A percentile compares a stretch with the other conserved stretches of the same genome.
phyloP scores from a whole-genome alignment of 2,888 invertebrate species.

The Synergus itoensis region DNA sequence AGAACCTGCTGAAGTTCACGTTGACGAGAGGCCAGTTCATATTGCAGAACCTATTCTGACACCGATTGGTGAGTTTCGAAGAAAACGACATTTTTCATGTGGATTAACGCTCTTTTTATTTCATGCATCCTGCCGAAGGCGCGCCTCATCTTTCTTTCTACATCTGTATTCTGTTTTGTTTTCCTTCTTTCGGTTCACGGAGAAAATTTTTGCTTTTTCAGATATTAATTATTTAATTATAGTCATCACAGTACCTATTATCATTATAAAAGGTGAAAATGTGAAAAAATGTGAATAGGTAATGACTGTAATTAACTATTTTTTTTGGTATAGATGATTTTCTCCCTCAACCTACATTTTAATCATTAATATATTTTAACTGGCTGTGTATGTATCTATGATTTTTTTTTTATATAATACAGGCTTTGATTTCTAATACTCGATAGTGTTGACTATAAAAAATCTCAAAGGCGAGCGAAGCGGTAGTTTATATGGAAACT shows the following conservation, averaged over 20 bases:
- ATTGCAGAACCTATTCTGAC: slow-evolving; percentile 89
- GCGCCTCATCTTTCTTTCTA: slow-evolving; percentile 20
- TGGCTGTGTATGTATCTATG: slow-evolving; percentile 13
- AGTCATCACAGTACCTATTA: no score
- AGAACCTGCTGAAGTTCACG: slow-evolving; percentile 86
- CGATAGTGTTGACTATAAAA: neutral
- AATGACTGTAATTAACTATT: neutral
- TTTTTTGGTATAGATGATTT: neutral
- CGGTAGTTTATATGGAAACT: neutral
- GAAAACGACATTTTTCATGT: neutral
- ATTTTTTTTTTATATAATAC: slow-evolving; percentile 3
- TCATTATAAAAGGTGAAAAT: no score
- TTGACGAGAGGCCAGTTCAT: slow-evolving; percentile 86
- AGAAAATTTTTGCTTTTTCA: neutral
- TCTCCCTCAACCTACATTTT: slow-evolving; percentile 16
- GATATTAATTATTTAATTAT: neutral
- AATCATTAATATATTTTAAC: neutral
- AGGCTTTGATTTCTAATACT: slow-evolving; percentile 1
- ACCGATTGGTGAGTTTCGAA: slow-evolving; percentile 82
- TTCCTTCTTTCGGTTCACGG: neutral
- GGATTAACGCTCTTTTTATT: slow-evolving; percentile 13
- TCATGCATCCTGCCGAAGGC: slow-evolving; percentile 25
- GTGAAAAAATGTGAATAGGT: no score
- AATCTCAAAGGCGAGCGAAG: neutral
- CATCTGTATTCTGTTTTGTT: neutral